These are phyloP conservation scores for Panthera leo DNA, from an alignment of 2,113 vertebrate species.

Conservation along the genomic window DNA sequence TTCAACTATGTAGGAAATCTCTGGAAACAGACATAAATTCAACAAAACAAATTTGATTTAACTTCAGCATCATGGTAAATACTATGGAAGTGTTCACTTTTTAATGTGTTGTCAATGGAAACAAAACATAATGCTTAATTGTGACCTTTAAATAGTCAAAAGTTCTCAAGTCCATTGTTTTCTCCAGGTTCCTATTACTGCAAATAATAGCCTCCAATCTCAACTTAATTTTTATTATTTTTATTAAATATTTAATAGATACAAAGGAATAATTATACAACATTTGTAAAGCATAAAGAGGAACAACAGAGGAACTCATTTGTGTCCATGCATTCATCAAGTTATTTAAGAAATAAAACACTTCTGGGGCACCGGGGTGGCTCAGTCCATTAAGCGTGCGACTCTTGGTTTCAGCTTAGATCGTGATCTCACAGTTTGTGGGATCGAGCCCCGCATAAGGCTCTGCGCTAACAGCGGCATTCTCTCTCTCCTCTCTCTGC, in stretches of 20 bases:
- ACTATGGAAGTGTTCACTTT: neutral
- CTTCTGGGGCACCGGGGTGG: neutral
- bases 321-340: neutral
- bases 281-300: neutral
- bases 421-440: too few species aligned
- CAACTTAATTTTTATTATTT: slow-evolving; percentile 29
- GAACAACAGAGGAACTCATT: neutral
- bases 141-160: neutral
- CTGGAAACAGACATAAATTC: neutral
- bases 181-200: neutral
- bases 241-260: neutral
- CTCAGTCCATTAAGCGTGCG: too few species aligned
- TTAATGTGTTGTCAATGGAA: neutral
- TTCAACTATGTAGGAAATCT: neutral
- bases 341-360: neutral
- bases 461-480: too few species aligned
- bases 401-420: too few species aligned
- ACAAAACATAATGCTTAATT: neutral
- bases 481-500: too few species aligned
- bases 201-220: neutral
- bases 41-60: slow-evolving; percentile 21
- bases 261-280: neutral
- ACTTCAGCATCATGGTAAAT: neutral
- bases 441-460: too few species aligned
- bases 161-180: neutral